A percentile compares a stretch with the other conserved stretches of the same genome.
Conservation (phyloP, 2,113 vertebrate genomes). For the Columba janthina region DNA sequence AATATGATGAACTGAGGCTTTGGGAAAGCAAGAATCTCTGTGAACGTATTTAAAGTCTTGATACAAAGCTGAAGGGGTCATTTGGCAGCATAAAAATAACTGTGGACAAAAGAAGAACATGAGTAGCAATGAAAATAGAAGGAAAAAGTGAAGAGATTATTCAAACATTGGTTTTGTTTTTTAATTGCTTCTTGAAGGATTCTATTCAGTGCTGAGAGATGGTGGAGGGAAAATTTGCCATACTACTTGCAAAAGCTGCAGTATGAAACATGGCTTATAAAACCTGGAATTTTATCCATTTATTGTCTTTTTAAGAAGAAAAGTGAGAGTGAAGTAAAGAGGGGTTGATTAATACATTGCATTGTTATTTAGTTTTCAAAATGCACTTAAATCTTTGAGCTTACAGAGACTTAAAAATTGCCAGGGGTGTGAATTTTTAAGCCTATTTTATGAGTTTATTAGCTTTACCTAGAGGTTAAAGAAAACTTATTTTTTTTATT, state of each 20-base stretch:
- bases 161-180: not conserved
- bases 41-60: not conserved
- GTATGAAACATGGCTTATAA: not conserved
- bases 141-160: not conserved
- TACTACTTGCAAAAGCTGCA: not conserved
- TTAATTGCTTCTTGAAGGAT: not conserved
- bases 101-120: not conserved
- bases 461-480: not conserved
- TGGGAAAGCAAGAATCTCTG: not conserved
- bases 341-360: not conserved
- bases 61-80: not conserved
- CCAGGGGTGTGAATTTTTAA: not conserved
- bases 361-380: not conserved
- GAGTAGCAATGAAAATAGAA: not conserved
- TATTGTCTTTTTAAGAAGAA: not conserved
- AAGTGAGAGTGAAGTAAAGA: fast-evolving
- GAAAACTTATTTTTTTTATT: not conserved
- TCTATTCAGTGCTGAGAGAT: not conserved
- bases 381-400: not conserved
- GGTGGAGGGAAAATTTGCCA: not conserved
- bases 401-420: not conserved
- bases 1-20: not conserved
- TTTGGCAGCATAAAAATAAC: not conserved
- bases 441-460: not conserved
- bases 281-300: not conserved